Conservation (phyloP, 2,113 vertebrate genomes). For the Microcebus ravelobensis region DNA sequence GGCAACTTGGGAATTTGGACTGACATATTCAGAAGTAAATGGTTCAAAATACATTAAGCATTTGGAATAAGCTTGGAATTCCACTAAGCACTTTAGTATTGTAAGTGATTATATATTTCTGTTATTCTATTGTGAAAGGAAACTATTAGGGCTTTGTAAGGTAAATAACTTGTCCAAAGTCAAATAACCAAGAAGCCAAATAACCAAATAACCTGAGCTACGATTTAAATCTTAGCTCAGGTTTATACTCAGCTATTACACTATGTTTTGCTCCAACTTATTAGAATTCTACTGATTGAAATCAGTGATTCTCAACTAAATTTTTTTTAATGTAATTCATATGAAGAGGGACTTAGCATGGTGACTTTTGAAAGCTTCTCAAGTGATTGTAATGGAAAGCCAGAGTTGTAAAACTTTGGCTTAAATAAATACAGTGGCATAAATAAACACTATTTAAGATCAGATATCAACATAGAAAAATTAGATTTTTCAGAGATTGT, state of each 20-base stretch:
- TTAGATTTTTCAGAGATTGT: not conserved
- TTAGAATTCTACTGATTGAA: not conserved
- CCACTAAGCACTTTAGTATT: not conserved
- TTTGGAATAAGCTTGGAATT: not conserved
- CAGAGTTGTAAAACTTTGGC: not conserved
- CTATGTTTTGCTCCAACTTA: not conserved
- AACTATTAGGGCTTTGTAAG: not conserved
- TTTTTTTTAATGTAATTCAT: conserved; percentile 6
- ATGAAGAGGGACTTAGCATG: not conserved
- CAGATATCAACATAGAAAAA: not conserved
- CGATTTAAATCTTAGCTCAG: not conserved
- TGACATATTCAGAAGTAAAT: conserved; percentile 10
- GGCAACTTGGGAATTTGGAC: not conserved
- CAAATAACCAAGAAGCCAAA: not conserved
- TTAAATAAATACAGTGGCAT: not conserved
- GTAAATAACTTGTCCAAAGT: not conserved
- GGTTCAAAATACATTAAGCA: not conserved
- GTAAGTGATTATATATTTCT: not conserved
- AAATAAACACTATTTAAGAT: not conserved
- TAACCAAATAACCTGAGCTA: not conserved
- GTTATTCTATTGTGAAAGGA: not conserved
- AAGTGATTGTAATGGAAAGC: not conserved
- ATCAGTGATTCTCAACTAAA: not conserved
- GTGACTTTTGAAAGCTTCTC: not conserved
- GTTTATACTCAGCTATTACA: not conserved